Percentiles rank a stretch among this genome's conserved stretches.
These are phyloP conservation scores for Drosophila triauraria DNA, from an alignment of 1,140 invertebrate genomes.

Conservation along the genomic window DNA sequence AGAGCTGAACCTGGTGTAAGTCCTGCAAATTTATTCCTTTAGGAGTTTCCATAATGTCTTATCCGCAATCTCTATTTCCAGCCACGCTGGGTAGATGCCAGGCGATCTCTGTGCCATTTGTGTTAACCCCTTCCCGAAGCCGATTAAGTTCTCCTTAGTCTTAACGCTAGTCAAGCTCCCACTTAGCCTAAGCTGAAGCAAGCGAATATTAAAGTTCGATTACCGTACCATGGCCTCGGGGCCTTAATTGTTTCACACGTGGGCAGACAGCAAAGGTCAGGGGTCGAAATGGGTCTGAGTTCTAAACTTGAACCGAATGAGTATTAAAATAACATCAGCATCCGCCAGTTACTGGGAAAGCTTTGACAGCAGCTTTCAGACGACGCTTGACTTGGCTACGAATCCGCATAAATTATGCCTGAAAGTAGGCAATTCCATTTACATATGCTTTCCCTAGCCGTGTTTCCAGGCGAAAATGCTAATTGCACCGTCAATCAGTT, in stretches of 20 bases:
- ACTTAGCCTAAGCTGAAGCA: conserved; percentile 62
- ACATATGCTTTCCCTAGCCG: conserved; percentile 30
- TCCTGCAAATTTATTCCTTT: background rate
- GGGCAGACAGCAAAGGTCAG: conserved; percentile 7
- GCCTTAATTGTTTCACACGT: conserved; percentile 9
- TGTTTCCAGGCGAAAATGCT: conserved; percentile 37
- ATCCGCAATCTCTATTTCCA: conserved; percentile 27
- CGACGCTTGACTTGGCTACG: conserved; percentile 16
- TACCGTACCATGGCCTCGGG: background rate
- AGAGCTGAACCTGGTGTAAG: conserved; percentile 62
- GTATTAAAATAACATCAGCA: conserved; percentile 20
- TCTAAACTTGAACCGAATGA: conserved; percentile 32
- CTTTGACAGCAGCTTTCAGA: conserved; percentile 52
- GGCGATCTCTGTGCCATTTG: background rate
- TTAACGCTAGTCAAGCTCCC: conserved; percentile 67
- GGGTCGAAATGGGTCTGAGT: conserved; percentile 1
- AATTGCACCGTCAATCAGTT: conserved; percentile 34
- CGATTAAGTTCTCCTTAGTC: conserved; percentile 38
- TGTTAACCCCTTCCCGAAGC: conserved; percentile 3
- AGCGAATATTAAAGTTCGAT: conserved; percentile 80
- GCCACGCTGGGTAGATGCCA: conserved; percentile 30
- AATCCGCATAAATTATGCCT: conserved; percentile 50
- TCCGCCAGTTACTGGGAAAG: conserved; percentile 28
- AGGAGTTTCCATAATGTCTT: background rate
- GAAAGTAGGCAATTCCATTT: conserved; percentile 65